Percentiles rank a stretch among this genome's conserved stretches.
Conservation (phyloP, 2,888 invertebrate species). For the Isotomurus palustris region DNA sequence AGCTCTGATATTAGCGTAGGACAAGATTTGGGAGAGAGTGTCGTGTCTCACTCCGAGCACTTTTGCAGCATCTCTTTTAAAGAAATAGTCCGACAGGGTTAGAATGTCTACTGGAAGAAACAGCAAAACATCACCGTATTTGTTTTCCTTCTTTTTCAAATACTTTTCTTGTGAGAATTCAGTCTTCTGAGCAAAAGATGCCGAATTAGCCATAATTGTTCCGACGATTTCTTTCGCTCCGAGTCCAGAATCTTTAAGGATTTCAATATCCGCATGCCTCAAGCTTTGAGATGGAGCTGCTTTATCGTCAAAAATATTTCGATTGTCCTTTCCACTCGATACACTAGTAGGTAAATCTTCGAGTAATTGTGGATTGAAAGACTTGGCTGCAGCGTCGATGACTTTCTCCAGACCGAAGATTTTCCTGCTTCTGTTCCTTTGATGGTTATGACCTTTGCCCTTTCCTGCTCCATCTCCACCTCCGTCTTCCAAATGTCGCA, state of each 20-base stretch:
- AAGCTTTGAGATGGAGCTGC: constrained; percentile 82
- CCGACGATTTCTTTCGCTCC: constrained; percentile 79
- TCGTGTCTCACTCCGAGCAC: constrained; percentile 58
- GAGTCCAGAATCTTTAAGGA: constrained; percentile 68
- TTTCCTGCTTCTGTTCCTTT: constrained; percentile 9
- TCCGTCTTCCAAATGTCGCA: background rate
- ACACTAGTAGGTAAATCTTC: constrained; percentile 21
- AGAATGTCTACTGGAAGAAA: constrained; percentile 75
- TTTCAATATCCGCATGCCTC: constrained; percentile 74
- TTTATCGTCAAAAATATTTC: constrained; percentile 34
- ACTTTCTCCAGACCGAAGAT: constrained; percentile 21
- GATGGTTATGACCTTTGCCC: background rate
- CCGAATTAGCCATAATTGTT: constrained; percentile 82
- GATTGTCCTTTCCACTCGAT: constrained; percentile 30
- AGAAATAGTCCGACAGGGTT: constrained; percentile 78
- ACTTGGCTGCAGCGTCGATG: constrained; percentile 15
- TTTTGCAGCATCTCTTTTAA: constrained; percentile 69
- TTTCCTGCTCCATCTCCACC: constrained; percentile 10
- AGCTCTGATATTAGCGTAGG: constrained; percentile 72
- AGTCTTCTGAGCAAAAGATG: constrained; percentile 83
- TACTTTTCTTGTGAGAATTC: constrained; percentile 86
- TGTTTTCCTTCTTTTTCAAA: constrained; percentile 88
- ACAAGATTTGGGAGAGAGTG: constrained; percentile 80
- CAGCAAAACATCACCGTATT: constrained; percentile 79
- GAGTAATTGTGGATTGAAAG: constrained; percentile 15